Evolutionary conservation across 2,888 invertebrate species (phyloP), one percentile per base, ranked within the genome.

Genomic region (Anoncus sp.): DNA sequence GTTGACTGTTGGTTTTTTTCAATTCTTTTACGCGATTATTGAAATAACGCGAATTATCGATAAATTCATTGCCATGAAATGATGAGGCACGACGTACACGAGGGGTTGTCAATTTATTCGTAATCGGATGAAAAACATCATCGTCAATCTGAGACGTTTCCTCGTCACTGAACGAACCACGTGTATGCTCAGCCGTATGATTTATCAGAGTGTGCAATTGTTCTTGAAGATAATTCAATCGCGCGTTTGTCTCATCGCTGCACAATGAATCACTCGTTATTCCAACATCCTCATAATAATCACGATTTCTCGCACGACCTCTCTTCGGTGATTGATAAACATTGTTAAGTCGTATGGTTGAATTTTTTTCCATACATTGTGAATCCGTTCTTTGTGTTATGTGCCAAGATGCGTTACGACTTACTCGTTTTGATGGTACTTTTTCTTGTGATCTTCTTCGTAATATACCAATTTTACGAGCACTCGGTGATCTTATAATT

Each of bases 401-500:
- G 85, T 95, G 94, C 94, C 95, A 95, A 0, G 95, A 94, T 83
- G 94, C 93, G 82, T 94, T 94, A 38, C 95, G 92, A 20, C 92
- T 86, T 12, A 89, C 59, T 40, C 86, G 86, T 81, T 83, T 86
- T 10, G 87, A 71, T 74, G 85, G 88, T 79, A 90, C 86, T 84
- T 88, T 88, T 83, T 96, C 96, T 87, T 94, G 94, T 0, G 96
- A 96, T 65, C 96, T 92, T 57, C 96, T 92, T 85, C 96, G 92
- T 82, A 96, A 93, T 9, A 93, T 94, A 20, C 96, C 96, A 75
- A 96, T 97, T 92, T 96, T 96, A 63, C 96, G 92, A 1, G 96
- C 96, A 88, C 96, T 96, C 0, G 96, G 97, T 0, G 96, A 96
- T 81, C 96, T 92, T 77, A 96, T 95, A 7, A 96, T 93, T 86